phyloP scores from a whole-genome alignment of 2,797 vertebrate genomes.

The Epinephelus coioides region DNA sequence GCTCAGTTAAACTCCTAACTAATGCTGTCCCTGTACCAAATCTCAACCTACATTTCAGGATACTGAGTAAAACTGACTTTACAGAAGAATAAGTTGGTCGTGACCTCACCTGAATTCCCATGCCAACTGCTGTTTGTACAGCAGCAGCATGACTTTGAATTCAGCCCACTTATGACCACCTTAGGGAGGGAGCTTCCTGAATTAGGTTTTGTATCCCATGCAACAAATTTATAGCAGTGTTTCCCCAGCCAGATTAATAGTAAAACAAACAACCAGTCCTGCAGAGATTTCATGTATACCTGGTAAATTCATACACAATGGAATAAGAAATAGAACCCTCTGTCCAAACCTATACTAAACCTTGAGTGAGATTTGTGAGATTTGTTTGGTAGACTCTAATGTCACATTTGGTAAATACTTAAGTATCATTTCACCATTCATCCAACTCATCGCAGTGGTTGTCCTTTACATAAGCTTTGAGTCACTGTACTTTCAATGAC shows the following conservation, averaged over 20 bases:
- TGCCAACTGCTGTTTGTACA: background rate
- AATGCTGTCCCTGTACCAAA: background rate
- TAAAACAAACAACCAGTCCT: too few relatives aligned
- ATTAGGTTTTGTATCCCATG: background rate
- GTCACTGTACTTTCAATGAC: background rate
- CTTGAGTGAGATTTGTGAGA: background rate
- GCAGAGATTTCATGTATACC: background rate
- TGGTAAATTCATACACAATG: background rate
- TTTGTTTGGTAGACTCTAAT: background rate
- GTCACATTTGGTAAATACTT: background rate
- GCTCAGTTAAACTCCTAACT: background rate
- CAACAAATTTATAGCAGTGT: background rate
- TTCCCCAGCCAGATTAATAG: too few relatives aligned
- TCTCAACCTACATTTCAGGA: background rate
- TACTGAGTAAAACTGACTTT: background rate
- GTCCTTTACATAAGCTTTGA: background rate
- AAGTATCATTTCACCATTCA: background rate
- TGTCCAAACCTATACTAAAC: background rate
- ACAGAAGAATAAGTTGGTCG: background rate
- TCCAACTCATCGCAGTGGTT: background rate
- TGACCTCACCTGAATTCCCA: background rate
- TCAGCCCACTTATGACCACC: background rate
- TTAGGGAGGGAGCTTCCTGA: background rate
- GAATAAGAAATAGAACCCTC: background rate
- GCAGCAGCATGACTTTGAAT: background rate